Evolutionary conservation across 2,113 vertebrate genomes (phyloP).

Genomic region (Casuarius casuarius): DNA sequence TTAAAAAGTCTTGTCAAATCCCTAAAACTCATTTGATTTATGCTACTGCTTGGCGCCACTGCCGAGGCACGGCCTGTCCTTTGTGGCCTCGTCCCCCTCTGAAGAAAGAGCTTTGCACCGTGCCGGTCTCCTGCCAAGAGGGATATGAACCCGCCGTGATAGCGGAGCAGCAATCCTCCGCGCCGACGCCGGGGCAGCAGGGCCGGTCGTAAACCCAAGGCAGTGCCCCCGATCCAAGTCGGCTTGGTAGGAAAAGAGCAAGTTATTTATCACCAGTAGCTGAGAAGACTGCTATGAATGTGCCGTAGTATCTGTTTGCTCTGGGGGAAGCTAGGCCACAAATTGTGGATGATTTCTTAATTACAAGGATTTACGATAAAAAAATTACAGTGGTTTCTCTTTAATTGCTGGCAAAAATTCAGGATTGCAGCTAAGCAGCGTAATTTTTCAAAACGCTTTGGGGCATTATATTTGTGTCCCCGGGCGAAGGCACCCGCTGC

Average conservation of each 20-base stretch:
- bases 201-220: background rate
- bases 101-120: background rate
- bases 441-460: conserved; percentile 24
- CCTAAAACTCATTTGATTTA: background rate
- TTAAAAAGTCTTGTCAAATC: background rate
- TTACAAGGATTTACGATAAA: background rate
- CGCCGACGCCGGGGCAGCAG: background rate
- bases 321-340: background rate
- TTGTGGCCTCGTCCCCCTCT: background rate
- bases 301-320: background rate
- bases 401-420: conserved; percentile 34
- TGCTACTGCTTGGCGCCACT: background rate
- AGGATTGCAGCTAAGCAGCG: background rate
- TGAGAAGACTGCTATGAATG: background rate
- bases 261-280: background rate
- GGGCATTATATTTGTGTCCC: background rate
- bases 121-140: background rate
- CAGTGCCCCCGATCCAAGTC: background rate
- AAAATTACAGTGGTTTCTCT: background rate
- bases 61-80: background rate
- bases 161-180: background rate
- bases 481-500: no score
- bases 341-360: conserved; percentile 27
- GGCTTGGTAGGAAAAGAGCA: background rate
- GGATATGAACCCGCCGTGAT: background rate